These are phyloP conservation scores for Epicampocera succincta DNA, from an alignment of 2,888 invertebrate species.

Conservation along the genomic window DNA sequence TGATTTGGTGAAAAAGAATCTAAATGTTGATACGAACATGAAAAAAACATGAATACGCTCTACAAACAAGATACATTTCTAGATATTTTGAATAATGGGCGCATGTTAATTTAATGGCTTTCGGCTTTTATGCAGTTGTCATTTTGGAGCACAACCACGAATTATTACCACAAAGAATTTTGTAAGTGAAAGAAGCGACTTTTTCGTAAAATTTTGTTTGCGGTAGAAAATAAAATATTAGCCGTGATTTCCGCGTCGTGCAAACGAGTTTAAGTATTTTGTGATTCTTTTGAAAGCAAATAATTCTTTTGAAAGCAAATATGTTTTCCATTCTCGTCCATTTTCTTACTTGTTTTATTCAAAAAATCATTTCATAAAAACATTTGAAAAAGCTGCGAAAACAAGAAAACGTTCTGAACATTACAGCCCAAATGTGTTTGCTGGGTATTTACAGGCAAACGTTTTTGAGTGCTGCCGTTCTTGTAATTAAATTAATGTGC, in stretches of 20 bases:
- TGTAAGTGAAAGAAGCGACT: background rate
- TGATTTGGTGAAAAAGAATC: slow-evolving; percentile 61
- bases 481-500: slow-evolving; percentile 41
- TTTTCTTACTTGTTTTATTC: too few species aligned
- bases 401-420: too few species aligned
- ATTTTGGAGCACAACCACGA: slow-evolving; percentile 37
- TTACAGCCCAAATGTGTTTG: too few species aligned
- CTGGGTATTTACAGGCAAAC: background rate
- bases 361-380: too few species aligned
- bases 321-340: too few species aligned
- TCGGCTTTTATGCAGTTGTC: slow-evolving; percentile 54
- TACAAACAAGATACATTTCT: slow-evolving; percentile 45
- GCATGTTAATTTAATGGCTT: slow-evolving; percentile 60
- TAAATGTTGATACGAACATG: slow-evolving; percentile 13
- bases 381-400: too few species aligned
- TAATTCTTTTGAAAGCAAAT: too few species aligned
- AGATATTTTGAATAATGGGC: slow-evolving; percentile 39
- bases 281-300: too few species aligned
- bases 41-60: background rate
- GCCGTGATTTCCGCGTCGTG: too few species aligned
- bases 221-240: too few species aligned
- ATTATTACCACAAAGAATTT: slow-evolving; percentile 14
- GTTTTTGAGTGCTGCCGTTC: slow-evolving; percentile 23
- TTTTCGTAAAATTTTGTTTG: too few species aligned
- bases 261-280: too few species aligned